phyloP scores from a whole-genome alignment of 2,888 invertebrate genomes.

The Cephus runcator region DNA sequence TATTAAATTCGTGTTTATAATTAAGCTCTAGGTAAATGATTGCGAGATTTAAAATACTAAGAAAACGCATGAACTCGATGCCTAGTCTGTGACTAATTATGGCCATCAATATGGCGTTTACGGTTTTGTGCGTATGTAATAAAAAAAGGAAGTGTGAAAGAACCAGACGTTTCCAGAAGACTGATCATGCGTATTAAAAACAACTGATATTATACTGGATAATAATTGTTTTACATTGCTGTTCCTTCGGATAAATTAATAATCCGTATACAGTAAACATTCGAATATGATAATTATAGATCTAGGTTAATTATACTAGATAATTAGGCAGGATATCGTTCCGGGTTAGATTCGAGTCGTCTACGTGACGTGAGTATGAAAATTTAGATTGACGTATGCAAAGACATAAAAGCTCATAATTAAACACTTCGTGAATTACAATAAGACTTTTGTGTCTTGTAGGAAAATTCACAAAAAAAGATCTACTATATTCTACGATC shows the following conservation, averaged over 20 bases:
- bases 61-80: slow-evolving; percentile 13
- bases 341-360: neutral
- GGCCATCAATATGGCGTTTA: neutral
- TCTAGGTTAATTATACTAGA: neutral
- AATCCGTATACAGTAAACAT: neutral
- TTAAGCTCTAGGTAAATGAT: neutral
- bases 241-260: neutral
- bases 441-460: neutral
- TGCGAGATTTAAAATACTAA: slow-evolving; percentile 3
- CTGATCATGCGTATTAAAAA: slow-evolving; percentile 6
- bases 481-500: no score
- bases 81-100: neutral
- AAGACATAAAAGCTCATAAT: neutral
- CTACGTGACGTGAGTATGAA: neutral
- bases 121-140: neutral
- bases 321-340: neutral
- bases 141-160: neutral
- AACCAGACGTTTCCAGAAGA: neutral
- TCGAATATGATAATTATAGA: neutral
- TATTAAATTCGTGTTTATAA: neutral
- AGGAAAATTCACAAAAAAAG: no score
- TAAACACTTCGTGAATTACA: neutral
- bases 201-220: neutral
- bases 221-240: neutral
- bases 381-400: neutral